Evolutionary conservation across 2,113 vertebrate genomes (phyloP).

Genomic region (Pachycephala philippinensis): DNA sequence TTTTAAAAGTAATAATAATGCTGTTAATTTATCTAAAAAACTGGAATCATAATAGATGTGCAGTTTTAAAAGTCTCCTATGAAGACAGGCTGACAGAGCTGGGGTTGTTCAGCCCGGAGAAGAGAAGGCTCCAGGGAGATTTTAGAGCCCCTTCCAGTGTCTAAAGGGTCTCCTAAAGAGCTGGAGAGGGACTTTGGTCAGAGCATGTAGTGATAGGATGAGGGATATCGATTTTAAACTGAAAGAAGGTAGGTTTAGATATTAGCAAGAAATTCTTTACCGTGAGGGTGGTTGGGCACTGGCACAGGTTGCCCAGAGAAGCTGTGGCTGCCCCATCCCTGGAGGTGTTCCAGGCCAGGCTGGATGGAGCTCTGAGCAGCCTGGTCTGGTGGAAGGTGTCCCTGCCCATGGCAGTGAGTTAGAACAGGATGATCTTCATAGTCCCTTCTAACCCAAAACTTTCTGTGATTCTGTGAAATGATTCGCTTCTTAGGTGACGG

Average conservation of each 20-base stretch:
- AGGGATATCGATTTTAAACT: not conserved
- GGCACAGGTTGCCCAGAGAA: not conserved
- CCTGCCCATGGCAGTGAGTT: not conserved
- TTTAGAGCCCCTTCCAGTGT: not conserved
- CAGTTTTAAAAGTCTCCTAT: not conserved
- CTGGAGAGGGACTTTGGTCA: not conserved
- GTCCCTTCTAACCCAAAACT: not conserved
- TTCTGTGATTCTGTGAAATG: not conserved
- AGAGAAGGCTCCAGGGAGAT: not conserved
- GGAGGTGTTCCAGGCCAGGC: not conserved
- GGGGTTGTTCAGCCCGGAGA: not conserved
- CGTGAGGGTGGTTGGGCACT: not conserved
- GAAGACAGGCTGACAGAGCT: not conserved
- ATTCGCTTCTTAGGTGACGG: not conserved
- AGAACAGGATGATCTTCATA: not conserved
- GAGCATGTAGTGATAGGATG: not conserved
- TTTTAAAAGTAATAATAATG: not conserved
- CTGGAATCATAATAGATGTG: not conserved
- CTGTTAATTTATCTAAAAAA: not conserved
- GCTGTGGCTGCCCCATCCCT: not conserved
- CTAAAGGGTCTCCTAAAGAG: not conserved
- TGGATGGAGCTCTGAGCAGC: not conserved
- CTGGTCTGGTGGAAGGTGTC: not conserved
- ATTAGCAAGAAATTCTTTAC: not conserved
- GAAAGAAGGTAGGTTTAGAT: not conserved